phyloP scores from a whole-genome alignment of 2,113 vertebrate genomes.

The Istiophorus platypterus region DNA sequence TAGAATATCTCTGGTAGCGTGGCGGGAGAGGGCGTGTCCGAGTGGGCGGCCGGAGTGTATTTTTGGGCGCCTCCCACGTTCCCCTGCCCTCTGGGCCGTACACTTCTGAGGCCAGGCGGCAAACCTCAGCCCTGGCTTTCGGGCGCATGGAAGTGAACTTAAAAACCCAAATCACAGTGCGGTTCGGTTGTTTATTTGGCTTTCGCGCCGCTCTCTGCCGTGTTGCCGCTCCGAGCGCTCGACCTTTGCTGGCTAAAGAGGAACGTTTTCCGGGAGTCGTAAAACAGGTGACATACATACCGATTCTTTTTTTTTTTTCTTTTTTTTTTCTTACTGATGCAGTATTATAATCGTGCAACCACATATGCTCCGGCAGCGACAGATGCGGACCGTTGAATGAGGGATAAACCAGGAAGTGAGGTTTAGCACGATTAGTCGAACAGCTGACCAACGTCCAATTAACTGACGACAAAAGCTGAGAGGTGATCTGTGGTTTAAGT shows the following conservation, averaged over 20 bases:
- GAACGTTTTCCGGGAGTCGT: slow-evolving; percentile 10
- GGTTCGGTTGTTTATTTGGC: slow-evolving; percentile 74
- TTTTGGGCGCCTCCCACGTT: slow-evolving; percentile 64
- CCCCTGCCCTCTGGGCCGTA: slow-evolving; percentile 39
- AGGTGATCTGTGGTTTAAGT: not conserved
- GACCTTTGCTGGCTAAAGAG: slow-evolving; percentile 53
- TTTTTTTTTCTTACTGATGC: no score
- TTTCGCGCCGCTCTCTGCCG: slow-evolving; percentile 60
- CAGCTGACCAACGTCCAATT: not conserved
- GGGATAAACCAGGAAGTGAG: slow-evolving; percentile 29
- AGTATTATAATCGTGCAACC: slow-evolving; percentile 55
- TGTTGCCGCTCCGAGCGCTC: slow-evolving; percentile 51
- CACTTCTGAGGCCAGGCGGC: slow-evolving; percentile 61
- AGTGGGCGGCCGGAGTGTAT: slow-evolving; percentile 55
- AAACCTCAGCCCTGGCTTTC: slow-evolving; percentile 56
- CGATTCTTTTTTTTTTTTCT: no score
- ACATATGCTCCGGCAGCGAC: slow-evolving; percentile 25
- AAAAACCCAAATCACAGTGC: slow-evolving; percentile 69
- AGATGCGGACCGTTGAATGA: slow-evolving; percentile 18
- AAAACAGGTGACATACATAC: slow-evolving; percentile 25
- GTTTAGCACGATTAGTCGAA: not conserved
- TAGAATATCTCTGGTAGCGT: slow-evolving; percentile 38
- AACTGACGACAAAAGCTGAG: not conserved
- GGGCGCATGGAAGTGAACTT: slow-evolving; percentile 49
- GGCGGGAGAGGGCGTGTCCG: slow-evolving; percentile 51